Evolutionary conservation across 37 sponge, comb jelly and placozoan species (phyloP), one percentile per base, ranked within the genome.

Genomic region (Beroe ovata): DNA sequence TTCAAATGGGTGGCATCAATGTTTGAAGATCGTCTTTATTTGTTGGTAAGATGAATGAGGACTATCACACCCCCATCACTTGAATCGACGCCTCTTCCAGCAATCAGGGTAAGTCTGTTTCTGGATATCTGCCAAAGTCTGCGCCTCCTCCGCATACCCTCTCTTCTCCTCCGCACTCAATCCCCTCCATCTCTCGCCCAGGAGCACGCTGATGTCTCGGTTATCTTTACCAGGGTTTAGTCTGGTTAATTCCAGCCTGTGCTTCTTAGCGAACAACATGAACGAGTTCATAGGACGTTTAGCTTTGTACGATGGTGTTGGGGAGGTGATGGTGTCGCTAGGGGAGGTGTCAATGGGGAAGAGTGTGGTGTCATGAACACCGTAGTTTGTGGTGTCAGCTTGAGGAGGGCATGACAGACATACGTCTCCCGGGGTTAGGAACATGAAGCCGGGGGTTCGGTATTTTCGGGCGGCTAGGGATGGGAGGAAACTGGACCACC

Each of bases 281-380:
- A 90, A 90, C 29, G 90, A 59, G 90, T 90, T 90, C 90, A 90
- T 90, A 8, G 90, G 90, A 16, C 90, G 90, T 64, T 90, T 90
- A 29, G 33, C 84, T 42, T 35, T 77, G 84, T 1, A 29, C 8
- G 32, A 32, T 1, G 2, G 19, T 23, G 63, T 20, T 20, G 22
- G 22, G 22, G 63, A 26, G 8, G 23, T 61, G 69, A 29, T 37
- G 34, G 35, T 8, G 18, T 1, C 11, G 4, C 34, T 0, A 25
- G 22, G 6, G 8, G 63, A 22, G 63, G 3, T 61, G 69, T 66
- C 69, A 66, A 18, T 3, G 18, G 6, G 8, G 1, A 14, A 1
- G 1, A 66, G 69, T 34, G 69, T 33, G 63, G 3, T 61, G 69
- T 66, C 69, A 66, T 25, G 35, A 4, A 8, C 25, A 1, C 54